phyloP scores from a whole-genome alignment of 2,888 invertebrate genomes.

The Stenoptilia bipunctidactyla region DNA sequence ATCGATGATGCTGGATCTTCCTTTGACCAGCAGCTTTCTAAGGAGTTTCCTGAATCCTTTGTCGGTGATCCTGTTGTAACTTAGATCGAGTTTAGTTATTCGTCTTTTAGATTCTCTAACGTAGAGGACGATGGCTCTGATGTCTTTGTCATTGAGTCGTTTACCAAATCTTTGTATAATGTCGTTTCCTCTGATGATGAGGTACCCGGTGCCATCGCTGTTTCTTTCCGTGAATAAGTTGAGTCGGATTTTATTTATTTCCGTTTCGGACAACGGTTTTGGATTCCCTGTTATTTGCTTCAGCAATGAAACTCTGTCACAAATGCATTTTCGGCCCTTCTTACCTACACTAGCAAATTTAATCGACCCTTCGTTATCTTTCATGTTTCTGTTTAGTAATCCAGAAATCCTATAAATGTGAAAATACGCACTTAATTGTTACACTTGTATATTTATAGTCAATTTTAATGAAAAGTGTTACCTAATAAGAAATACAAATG shows the following conservation, averaged over 20 bases:
- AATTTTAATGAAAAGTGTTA: too few species aligned
- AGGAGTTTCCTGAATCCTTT: constrained; percentile 50
- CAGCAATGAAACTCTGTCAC: constrained; percentile 29
- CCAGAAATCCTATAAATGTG: background rate
- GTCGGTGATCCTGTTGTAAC: constrained; percentile 71
- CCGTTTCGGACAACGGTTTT: constrained; percentile 20
- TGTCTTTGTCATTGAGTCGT: constrained; percentile 57
- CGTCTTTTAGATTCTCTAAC: constrained; percentile 42
- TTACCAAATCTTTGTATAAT: constrained; percentile 47
- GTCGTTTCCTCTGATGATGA: constrained; percentile 65
- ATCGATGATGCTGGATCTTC: constrained; percentile 54
- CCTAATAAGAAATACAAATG: too few species aligned
- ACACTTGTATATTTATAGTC: too few species aligned
- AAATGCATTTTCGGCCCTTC: constrained; percentile 44
- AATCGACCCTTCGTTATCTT: constrained; percentile 10
- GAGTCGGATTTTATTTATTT: constrained; percentile 39
- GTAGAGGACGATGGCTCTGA: constrained; percentile 60
- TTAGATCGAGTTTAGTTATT: constrained; percentile 62
- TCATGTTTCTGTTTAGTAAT: background rate
- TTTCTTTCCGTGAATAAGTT: constrained; percentile 62
- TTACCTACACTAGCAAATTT: too few species aligned
- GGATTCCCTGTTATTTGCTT: constrained; percentile 32
- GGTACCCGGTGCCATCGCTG: constrained; percentile 60
- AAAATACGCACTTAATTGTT: too few species aligned
- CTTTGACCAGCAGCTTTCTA: constrained; percentile 47